Evolutionary conservation across 1,140 invertebrate species (phyloP).

Genomic region (Atta colombica): DNA sequence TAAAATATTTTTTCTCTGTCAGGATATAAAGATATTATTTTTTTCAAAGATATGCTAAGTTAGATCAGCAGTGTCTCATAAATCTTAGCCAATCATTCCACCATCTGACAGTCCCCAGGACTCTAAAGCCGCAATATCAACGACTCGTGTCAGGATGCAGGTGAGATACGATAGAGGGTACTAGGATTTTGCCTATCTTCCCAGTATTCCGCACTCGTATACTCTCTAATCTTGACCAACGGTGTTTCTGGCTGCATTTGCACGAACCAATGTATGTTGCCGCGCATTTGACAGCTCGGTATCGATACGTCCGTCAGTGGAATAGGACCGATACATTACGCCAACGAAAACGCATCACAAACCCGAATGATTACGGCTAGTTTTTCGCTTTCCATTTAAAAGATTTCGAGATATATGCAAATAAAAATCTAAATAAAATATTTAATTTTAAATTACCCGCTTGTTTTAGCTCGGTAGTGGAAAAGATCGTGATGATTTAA

Average conservation of each 20-base stretch:
- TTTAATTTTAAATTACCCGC: neutral
- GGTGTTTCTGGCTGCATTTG: slow-evolving; percentile 65
- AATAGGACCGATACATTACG: slow-evolving; percentile 30
- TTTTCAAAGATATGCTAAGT: neutral
- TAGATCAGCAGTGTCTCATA: neutral
- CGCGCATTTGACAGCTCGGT: slow-evolving; percentile 54
- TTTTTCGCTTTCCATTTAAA: neutral
- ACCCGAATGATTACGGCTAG: neutral
- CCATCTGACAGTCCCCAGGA: slow-evolving; percentile 59
- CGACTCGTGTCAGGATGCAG: slow-evolving; percentile 44
- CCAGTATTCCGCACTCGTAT: slow-evolving; percentile 33
- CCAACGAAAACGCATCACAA: neutral
- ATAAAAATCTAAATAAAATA: too few species aligned
- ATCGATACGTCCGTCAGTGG: slow-evolving; percentile 57
- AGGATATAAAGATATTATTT: neutral
- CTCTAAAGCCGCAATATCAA: slow-evolving; percentile 60
- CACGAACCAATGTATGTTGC: slow-evolving; percentile 60
- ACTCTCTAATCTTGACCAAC: slow-evolving; percentile 73
- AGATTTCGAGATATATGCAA: neutral
- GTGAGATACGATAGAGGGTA: slow-evolving; percentile 45
- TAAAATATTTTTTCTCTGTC: neutral
- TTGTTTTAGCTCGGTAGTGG: neutral
- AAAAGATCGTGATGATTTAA: neutral
- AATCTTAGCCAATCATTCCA: slow-evolving; percentile 41
- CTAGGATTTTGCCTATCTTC: slow-evolving; percentile 72